Percentiles rank a stretch among this genome's conserved stretches.
These are phyloP conservation scores for Pseudochirops corinnae DNA, from an alignment of 2,797 vertebrate genomes.

Conservation along the genomic window DNA sequence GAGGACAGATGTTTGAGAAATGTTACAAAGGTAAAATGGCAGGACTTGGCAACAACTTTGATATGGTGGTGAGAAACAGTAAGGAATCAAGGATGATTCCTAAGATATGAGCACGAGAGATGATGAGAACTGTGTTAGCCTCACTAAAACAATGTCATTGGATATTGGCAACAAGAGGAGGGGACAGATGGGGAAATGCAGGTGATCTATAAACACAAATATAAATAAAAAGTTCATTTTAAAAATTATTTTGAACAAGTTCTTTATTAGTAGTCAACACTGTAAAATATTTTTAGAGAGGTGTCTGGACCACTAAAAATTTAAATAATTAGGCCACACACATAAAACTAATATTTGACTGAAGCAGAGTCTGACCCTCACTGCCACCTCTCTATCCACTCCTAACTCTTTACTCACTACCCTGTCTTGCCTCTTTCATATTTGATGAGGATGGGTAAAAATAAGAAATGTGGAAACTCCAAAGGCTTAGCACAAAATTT, in stretches of 20 bases:
- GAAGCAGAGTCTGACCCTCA: neutral
- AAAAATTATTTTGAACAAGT: neutral
- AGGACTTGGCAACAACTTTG: neutral
- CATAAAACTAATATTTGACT: neutral
- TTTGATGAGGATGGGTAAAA: neutral
- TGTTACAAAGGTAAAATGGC: neutral
- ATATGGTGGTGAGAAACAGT: neutral
- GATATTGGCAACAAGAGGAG: neutral
- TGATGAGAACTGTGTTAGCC: neutral
- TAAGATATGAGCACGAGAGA: neutral
- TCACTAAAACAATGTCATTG: neutral
- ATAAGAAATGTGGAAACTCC: neutral
- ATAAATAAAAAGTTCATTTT: neutral
- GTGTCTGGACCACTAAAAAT: neutral
- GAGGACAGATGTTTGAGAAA: neutral
- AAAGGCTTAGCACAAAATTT: neutral
- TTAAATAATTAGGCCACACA: neutral
- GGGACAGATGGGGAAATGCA: neutral
- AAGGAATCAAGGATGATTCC: neutral
- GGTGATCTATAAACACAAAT: neutral
- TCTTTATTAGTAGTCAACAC: neutral
- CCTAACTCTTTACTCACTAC: neutral
- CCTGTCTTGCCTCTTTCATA: neutral
- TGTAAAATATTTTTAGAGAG: neutral
- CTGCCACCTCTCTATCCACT: no score